These are phyloP conservation scores for Pheosia gnoma DNA, from an alignment of 2,888 invertebrate species.

Conservation along the genomic window DNA sequence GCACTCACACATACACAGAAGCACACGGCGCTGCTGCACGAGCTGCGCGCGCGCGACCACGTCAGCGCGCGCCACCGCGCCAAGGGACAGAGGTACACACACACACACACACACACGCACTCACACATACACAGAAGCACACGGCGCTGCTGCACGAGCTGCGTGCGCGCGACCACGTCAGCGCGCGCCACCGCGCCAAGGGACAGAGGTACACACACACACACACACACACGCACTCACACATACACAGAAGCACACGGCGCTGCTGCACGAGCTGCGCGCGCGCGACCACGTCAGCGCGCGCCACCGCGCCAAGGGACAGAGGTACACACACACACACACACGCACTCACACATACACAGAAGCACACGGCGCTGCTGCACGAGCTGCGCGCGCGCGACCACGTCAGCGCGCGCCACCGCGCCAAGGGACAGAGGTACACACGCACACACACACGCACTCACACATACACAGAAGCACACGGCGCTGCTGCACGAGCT, in stretches of 20 bases:
- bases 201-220: constrained; percentile 83
- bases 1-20: too few species aligned
- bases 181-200: constrained; percentile 72
- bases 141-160: constrained; percentile 93
- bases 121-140: too few species aligned
- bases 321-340: constrained; percentile 78
- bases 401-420: constrained; percentile 68
- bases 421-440: constrained; percentile 86
- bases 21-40: constrained; percentile 88
- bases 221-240: too few species aligned
- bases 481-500: constrained; percentile 93
- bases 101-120: too few species aligned
- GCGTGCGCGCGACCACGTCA: constrained; percentile 85
- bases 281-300: constrained; percentile 82
- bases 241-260: constrained; percentile 47
- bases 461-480: too few species aligned
- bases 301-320: constrained; percentile 77
- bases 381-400: constrained; percentile 94
- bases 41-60: constrained; percentile 89
- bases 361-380: constrained; percentile 80
- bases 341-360: too few species aligned
- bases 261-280: constrained; percentile 94
- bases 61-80: constrained; percentile 70
- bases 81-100: constrained; percentile 85
- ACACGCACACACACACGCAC: too few species aligned